Base-by-base conservation (phyloP, 2,797 vertebrate species). In the Smutsia gigantea region DNA sequence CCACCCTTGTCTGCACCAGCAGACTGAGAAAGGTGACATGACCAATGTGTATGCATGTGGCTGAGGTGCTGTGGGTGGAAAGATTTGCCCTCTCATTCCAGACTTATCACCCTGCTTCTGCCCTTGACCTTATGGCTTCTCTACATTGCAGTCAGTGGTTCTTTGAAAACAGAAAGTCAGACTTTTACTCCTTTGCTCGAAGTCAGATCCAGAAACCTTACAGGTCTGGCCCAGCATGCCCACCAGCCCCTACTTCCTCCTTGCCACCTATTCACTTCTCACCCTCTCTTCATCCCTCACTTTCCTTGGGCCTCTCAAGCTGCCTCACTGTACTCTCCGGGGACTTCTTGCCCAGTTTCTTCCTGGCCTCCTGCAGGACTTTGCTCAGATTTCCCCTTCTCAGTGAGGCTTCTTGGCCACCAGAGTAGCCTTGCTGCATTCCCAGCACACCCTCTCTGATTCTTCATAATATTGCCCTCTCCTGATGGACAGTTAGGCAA, bases 141-240 rank as follows among this genome's bases (percentile, higher is more conserved):
- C 21, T 21, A 2, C 0, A 0, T 0, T 4, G 49, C 49, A 66
- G 34, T 64, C 42, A 61, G 21, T 72, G 51, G 42, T 34, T 31
- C 78, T 96, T 92, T 53, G 93, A 12, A 29, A 69, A 88, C 46
- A 39, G 37, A 39, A 68, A 51, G 49, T 42, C 61, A 92, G n/a
- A n/a, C 27, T 27, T 6, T n/a, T 17, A 9, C 2, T 12, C 10
- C 27, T 71, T n/a, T 89, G 59, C 64, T 87, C 23, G 55, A 25
- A 84, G 39, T 66, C 31, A 89, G 69, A 64, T 79, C 64, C 71
- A 46, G 37, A 85, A 2, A 42, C 51, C n/a, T 69, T n/a, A 39
- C 25, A 42, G 31, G 10, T 79, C 66, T 14, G 55, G 85, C 34
- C 39, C 4, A 0, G 46, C 8, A 11, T 11, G 8, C 74, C 85